Percentiles rank a stretch among this genome's conserved stretches.
Conservation (phyloP, 1,140 invertebrate species). For the Heliconius congener region DNA sequence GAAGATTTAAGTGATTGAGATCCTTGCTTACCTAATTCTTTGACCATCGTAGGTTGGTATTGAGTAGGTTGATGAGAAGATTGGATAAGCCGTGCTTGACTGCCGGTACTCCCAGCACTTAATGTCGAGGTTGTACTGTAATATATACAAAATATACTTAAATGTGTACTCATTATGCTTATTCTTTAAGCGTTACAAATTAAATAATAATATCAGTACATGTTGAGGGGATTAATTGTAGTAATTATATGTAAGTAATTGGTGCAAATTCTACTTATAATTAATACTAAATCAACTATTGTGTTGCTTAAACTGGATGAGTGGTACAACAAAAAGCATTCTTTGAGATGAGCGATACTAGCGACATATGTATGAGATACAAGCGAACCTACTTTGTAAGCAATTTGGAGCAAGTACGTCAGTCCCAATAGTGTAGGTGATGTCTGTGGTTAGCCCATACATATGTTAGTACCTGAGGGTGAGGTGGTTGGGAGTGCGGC, state of each 20-base stretch:
- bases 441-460: constrained; percentile 64
- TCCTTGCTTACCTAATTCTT: constrained; percentile 91
- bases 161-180: neutral
- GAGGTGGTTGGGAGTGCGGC: constrained; percentile 94
- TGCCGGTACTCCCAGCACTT: constrained; percentile 95
- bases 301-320: neutral
- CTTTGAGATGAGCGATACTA: constrained; percentile 26
- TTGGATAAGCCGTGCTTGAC: constrained; percentile 95
- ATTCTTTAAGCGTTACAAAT: neutral
- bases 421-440: constrained; percentile 34
- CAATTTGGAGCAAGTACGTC: constrained; percentile 54
- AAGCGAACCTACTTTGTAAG: constrained; percentile 58
- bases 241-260: neutral
- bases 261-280: neutral
- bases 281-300: neutral
- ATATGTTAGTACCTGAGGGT: constrained; percentile 87
- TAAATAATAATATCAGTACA: neutral
- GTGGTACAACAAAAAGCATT: constrained; percentile 3
- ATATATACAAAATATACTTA: constrained; percentile 31
- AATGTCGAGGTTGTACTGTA: constrained; percentile 94
- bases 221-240: neutral
- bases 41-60: constrained; percentile 91
- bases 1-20: constrained; percentile 78
- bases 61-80: constrained; percentile 95
- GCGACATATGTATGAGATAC: constrained; percentile 75